A percentile compares a stretch with the other conserved stretches of the same genome.
Conservation (phyloP, 2,888 invertebrate species). For the Opisthograptis luteolata region DNA sequence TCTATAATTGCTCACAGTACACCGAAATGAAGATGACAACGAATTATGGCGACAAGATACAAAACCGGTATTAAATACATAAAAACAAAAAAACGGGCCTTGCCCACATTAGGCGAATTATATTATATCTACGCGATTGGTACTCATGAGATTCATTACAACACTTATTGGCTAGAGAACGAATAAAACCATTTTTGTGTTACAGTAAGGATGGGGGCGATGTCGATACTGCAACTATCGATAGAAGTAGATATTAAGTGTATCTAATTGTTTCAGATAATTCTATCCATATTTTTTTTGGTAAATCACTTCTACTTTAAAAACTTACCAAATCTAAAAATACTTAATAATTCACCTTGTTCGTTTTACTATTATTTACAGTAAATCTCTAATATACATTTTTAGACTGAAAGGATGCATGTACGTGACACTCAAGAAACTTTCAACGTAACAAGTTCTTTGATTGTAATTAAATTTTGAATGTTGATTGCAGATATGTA, state of each 20-base stretch:
- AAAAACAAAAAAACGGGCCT: constrained; percentile 68
- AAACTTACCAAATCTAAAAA: too few species aligned
- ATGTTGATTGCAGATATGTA: too few species aligned
- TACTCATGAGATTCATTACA: constrained; percentile 80
- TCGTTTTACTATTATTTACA: too few species aligned
- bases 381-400: too few species aligned
- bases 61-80: constrained; percentile 75
- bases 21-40: constrained; percentile 38
- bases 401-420: too few species aligned
- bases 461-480: too few species aligned
- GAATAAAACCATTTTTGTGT: constrained; percentile 77
- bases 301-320: too few species aligned
- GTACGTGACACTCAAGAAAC: too few species aligned
- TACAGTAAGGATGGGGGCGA: constrained; percentile 51
- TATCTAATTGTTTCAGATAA: too few species aligned
- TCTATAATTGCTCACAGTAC: constrained; percentile 38
- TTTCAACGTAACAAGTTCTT: too few species aligned
- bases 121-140: constrained; percentile 76
- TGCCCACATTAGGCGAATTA: constrained; percentile 75
- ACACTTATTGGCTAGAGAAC: constrained; percentile 77
- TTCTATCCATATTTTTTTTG: too few species aligned
- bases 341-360: too few species aligned
- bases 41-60: constrained; percentile 67
- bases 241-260: constrained; percentile 3
- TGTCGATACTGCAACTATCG: constrained; percentile 28